Evolutionary conservation across 1,140 invertebrate species (phyloP).

Genomic region (Gryon sp.): DNA sequence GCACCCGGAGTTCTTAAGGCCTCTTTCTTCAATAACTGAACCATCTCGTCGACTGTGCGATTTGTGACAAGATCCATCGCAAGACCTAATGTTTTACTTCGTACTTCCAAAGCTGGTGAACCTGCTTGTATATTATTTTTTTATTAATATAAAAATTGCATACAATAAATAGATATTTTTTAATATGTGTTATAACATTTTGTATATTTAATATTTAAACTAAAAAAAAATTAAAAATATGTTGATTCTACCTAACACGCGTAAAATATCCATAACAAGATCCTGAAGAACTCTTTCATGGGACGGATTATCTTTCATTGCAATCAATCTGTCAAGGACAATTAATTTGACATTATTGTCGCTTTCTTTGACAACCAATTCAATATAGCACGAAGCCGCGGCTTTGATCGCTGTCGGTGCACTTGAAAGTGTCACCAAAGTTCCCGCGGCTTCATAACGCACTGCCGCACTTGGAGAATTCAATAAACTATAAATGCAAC

Average conservation of each 20-base stretch:
- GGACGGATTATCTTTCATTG: constrained; percentile 90
- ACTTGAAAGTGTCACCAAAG: constrained; percentile 98
- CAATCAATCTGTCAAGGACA: constrained; percentile 95
- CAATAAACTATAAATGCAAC: constrained; percentile 98
- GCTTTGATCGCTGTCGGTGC: constrained; percentile 98
- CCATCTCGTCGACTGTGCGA: constrained; percentile 97
- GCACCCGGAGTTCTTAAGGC: constrained; percentile 94
- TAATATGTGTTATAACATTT: neutral
- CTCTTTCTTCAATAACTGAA: constrained; percentile 96
- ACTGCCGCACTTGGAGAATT: constrained; percentile 98
- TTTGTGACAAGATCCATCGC: constrained; percentile 95
- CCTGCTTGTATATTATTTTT: constrained; percentile 48
- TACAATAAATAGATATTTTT: too few relatives aligned
- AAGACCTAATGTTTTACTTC: constrained; percentile 91
- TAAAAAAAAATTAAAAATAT: neutral
- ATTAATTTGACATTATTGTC: constrained; percentile 99
- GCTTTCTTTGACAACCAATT: constrained; percentile 98
- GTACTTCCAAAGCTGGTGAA: constrained; percentile 95
- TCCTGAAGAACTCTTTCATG: constrained; percentile 97
- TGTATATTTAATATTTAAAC: neutral
- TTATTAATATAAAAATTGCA: too few relatives aligned
- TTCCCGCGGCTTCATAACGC: constrained; percentile 98
- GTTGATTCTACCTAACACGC: constrained; percentile 87
- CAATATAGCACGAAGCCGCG: constrained; percentile 98
- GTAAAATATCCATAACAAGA: constrained; percentile 98